phyloP scores from a whole-genome alignment of 2,888 invertebrate genomes.

The Strigamia crassipes region DNA sequence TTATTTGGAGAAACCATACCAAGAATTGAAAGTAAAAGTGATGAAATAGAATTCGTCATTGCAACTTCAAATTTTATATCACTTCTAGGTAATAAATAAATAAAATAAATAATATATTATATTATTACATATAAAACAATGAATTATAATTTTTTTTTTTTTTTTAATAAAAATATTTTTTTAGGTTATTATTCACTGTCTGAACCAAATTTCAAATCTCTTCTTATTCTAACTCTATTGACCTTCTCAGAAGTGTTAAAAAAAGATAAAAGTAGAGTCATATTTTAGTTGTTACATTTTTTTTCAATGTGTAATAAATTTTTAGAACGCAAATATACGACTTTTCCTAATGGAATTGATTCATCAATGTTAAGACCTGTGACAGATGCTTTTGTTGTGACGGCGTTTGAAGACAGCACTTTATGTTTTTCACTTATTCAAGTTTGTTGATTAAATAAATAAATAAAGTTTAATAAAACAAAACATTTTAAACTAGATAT shows the following conservation, averaged over 20 bases:
- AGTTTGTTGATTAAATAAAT: not conserved
- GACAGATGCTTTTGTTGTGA: not conserved
- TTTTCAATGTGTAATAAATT: no score
- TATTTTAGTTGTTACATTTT: not conserved
- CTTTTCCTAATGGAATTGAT: not conserved
- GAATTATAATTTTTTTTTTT: no score
- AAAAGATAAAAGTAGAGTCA: not conserved
- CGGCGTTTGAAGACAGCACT: not conserved
- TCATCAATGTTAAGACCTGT: not conserved
- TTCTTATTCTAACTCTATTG: not conserved
- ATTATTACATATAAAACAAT: no score
- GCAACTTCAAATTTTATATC: not conserved
- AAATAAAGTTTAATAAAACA: no score
- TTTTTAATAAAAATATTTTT: not conserved
- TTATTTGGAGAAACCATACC: not conserved
- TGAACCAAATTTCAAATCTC: not conserved
- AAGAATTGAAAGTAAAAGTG: slow-evolving; percentile 1
- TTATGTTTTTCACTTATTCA: not conserved
- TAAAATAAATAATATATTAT: no score
- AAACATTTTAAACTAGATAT: not conserved
- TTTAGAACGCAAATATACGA: not conserved
- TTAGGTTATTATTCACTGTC: not conserved
- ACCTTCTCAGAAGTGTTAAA: not conserved
- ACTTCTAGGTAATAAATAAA: not conserved
- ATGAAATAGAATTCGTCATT: not conserved